Evolutionary conservation across 2,888 invertebrate genomes (phyloP).

Genomic region (Pterostichus madidus): DNA sequence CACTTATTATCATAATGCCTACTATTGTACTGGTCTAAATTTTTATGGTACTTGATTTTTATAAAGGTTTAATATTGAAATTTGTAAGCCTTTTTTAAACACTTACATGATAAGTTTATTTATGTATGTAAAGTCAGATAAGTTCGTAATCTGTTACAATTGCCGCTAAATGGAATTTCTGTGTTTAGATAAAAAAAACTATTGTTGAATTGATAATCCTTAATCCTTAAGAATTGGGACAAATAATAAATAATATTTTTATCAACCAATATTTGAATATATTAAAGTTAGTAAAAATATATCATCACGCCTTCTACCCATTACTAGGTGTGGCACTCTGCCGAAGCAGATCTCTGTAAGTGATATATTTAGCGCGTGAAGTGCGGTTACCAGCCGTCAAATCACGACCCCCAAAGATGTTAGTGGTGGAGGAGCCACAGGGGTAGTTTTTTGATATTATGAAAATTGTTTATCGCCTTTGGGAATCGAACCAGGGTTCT

Average conservation of each 20-base stretch:
- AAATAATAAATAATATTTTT: slow-evolving; percentile 22
- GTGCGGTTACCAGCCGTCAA: too few relatives aligned
- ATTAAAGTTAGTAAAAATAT: too few relatives aligned
- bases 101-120: not conserved
- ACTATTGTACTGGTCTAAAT: not conserved
- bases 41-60: not conserved
- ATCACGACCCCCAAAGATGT: too few relatives aligned
- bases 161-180: slow-evolving; percentile 32
- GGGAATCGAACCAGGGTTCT: too few relatives aligned
- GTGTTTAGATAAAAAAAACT: slow-evolving; percentile 20
- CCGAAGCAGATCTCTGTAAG: too few relatives aligned
- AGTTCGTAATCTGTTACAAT: not conserved
- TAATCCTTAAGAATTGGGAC: slow-evolving; percentile 20
- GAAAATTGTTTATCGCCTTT: too few relatives aligned
- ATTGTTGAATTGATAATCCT: not conserved
- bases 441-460: too few relatives aligned
- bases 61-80: not conserved
- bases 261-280: too few relatives aligned
- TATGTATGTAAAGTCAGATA: not conserved
- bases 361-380: too few relatives aligned
- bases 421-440: too few relatives aligned
- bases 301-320: too few relatives aligned
- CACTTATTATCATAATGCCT: not conserved
- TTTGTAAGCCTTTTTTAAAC: slow-evolving; percentile 1
- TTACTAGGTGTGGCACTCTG: too few relatives aligned